Percentiles rank a stretch among this genome's conserved stretches.
These are phyloP conservation scores for Phaetusa simplex DNA, from an alignment of 2,113 vertebrate genomes.

Conservation along the genomic window DNA sequence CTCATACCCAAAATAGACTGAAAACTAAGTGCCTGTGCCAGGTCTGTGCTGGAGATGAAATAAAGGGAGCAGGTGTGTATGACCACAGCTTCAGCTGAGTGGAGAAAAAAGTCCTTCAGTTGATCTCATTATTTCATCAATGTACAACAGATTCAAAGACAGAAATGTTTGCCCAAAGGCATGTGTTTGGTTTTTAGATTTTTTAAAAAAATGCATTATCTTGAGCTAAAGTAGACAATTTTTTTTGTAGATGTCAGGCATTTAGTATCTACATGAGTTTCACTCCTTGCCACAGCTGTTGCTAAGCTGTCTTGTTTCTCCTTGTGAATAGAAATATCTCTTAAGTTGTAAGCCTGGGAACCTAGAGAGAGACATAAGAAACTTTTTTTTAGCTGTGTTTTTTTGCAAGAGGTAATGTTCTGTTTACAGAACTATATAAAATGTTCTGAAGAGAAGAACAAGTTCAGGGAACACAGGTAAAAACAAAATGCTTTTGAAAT, in stretches of 20 bases:
- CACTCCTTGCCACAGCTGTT: not conserved
- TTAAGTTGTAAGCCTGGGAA: not conserved
- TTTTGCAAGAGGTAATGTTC: not conserved
- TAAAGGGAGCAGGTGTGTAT: not conserved
- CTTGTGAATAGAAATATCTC: not conserved
- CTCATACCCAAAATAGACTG: not conserved
- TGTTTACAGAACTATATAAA: not conserved
- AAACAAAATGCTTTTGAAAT: not conserved
- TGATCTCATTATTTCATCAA: not conserved
- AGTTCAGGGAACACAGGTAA: not conserved
- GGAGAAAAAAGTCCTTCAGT: not conserved
- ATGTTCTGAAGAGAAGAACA: not conserved
- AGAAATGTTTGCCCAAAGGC: not conserved
- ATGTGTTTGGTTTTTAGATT: rapidly evolving
- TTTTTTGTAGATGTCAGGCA: not conserved
- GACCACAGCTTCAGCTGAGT: not conserved
- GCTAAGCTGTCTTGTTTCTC: not conserved
- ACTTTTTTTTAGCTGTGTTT: not conserved
- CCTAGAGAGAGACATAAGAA: not conserved
- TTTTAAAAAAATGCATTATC: not conserved
- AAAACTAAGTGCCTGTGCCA: not conserved
- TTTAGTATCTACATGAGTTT: not conserved
- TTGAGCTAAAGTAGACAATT: not conserved
- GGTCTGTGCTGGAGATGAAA: not conserved
- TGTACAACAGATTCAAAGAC: not conserved